A percentile compares a stretch with the other conserved stretches of the same genome.
Evolutionary conservation across 2,888 invertebrate genomes (phyloP).

Genomic region (Ernsta delagoae): DNA sequence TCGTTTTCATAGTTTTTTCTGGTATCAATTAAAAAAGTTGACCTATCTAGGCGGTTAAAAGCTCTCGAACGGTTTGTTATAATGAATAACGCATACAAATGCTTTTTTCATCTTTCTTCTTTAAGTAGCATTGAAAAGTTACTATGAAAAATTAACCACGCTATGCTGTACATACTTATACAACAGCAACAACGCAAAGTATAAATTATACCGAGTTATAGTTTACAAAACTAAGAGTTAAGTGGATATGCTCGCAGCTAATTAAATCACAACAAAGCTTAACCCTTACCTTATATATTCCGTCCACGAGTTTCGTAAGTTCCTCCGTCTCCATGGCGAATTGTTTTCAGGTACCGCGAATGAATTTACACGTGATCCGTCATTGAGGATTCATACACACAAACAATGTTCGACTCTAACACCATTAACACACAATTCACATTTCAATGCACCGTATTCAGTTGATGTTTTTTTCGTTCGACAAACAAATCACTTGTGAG

Average conservation of each 20-base stretch:
- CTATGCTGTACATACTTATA: too few species aligned
- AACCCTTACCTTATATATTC: constrained; percentile 92
- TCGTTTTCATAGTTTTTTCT: too few species aligned
- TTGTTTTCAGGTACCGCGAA: constrained; percentile 63
- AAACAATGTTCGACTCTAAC: constrained; percentile 69
- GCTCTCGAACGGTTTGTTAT: too few species aligned
- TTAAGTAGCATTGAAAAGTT: too few species aligned
- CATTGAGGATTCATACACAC: constrained; percentile 57
- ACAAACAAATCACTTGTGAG: constrained; percentile 62
- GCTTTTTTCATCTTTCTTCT: too few species aligned
- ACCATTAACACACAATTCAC: constrained; percentile 76
- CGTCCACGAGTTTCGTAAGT: constrained; percentile 95
- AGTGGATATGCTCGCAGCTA: constrained; percentile 23
- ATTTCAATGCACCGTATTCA: constrained; percentile 69
- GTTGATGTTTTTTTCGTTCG: constrained; percentile 50
- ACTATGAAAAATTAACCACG: too few species aligned
- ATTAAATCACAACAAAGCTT: constrained; percentile 37
- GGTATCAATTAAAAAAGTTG: too few species aligned
- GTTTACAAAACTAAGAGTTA: background rate
- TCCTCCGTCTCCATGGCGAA: constrained; percentile 93
- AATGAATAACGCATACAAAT: too few species aligned
- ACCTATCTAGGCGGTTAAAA: too few species aligned
- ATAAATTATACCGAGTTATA: background rate
- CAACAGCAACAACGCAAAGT: background rate
- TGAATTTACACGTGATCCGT: constrained; percentile 74